Conservation (phyloP, 2,888 invertebrate genomes). For the Lamellibrachia columna region DNA sequence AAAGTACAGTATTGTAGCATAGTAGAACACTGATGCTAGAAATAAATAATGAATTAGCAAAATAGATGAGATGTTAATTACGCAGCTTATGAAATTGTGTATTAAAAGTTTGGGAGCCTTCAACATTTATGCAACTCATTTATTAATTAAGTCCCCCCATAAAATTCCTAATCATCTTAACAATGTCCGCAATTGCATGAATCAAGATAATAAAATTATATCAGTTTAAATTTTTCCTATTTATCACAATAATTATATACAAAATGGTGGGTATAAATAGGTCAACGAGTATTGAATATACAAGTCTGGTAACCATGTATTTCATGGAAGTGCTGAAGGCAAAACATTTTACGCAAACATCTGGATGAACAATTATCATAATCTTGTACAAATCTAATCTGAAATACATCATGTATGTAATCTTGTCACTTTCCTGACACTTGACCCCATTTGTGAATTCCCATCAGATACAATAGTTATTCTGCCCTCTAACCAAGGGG, state of each 20-base stretch:
- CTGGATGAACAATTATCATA: not conserved
- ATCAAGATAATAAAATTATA: not conserved
- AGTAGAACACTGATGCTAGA: too few species aligned
- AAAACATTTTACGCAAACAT: not conserved
- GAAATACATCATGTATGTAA: not conserved
- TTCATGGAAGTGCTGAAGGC: not conserved
- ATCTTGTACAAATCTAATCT: not conserved
- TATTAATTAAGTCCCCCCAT: not conserved
- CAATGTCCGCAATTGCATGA: not conserved
- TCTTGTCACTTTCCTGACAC: not conserved
- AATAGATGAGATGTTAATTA: too few species aligned
- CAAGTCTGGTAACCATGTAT: not conserved
- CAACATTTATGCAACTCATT: too few species aligned
- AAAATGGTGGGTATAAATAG: too few species aligned
- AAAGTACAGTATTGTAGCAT: too few species aligned
- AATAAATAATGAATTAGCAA: too few species aligned
- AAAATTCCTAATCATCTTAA: not conserved
- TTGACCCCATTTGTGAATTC: not conserved
- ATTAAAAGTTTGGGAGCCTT: too few species aligned
- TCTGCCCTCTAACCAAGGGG: not conserved
- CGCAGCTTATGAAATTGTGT: too few species aligned
- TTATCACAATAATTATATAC: too few species aligned
- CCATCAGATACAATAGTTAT: not conserved
- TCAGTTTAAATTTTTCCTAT: too few species aligned
- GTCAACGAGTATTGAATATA: too few species aligned